A percentile compares a stretch with the other conserved stretches of the same genome.
These are phyloP conservation scores for Catharus ustulatus DNA, from an alignment of 2,797 vertebrate species.

Conservation along the genomic window DNA sequence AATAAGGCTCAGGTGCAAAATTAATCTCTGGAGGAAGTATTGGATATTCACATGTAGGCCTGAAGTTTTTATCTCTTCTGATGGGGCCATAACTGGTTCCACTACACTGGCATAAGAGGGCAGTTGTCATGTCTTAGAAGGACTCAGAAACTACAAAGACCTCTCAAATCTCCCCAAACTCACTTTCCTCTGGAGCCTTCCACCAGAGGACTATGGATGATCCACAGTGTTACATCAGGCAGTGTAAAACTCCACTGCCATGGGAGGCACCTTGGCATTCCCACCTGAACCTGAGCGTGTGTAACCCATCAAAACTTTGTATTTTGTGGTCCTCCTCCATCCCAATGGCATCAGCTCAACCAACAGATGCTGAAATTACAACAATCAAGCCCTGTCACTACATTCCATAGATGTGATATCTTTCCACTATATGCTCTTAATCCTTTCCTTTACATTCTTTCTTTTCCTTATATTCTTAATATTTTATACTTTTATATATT, in stretches of 20 bases:
- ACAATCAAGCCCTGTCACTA: neutral
- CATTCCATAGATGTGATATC: rapidly evolving
- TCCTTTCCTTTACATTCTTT: neutral
- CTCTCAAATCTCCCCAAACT: neutral
- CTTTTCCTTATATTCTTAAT: neutral
- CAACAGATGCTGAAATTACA: neutral
- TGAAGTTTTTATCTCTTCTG: neutral
- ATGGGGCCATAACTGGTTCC: neutral
- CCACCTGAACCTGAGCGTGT: rapidly evolving
- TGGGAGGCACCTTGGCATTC: rapidly evolving
- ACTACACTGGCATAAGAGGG: neutral
- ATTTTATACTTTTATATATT: neutral
- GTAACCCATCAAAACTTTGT: neutral
- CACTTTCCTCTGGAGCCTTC: neutral
- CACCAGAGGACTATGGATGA: neutral
- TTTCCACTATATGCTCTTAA: neutral
- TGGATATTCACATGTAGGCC: rapidly evolving
- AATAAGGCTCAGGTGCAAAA: neutral
- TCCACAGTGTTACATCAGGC: neutral
- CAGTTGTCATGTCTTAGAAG: neutral
- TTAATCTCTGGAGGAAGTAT: neutral
- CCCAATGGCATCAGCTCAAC: neutral
- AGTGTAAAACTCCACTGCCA: neutral
- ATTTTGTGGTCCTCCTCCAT: neutral
- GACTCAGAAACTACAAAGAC: neutral